Evolutionary conservation across 1,140 invertebrate genomes (phyloP).

Genomic region (Euborellia annulipes): DNA sequence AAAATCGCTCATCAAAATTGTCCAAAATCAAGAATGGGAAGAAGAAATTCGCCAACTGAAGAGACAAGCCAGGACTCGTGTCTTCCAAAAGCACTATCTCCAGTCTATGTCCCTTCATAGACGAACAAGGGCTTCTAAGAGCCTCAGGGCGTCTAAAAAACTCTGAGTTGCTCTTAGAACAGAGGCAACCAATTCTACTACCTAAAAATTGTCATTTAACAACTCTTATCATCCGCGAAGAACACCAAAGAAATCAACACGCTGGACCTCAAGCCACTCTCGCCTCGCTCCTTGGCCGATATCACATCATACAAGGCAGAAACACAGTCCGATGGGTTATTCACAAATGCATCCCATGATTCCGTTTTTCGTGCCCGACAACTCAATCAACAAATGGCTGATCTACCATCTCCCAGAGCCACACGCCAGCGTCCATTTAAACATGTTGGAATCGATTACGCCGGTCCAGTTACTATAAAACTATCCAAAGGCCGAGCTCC

Average conservation of each 20-base stretch:
- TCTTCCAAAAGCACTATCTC: too few relatives aligned
- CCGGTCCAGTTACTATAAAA: constrained; percentile 22
- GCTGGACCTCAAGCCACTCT: constrained; percentile 16
- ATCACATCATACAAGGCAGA: constrained; percentile 18
- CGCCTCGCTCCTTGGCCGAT: constrained; percentile 16
- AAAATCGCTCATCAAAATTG: too few relatives aligned
- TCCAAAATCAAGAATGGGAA: too few relatives aligned
- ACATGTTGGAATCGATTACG: constrained; percentile 24
- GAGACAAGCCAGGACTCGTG: too few relatives aligned
- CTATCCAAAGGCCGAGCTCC: constrained; percentile 11
- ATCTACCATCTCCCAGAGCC: constrained; percentile 14
- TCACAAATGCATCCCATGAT: constrained; percentile 20
- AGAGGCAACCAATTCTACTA: too few relatives aligned
- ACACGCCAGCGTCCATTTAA: constrained; percentile 17
- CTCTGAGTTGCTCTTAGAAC: too few relatives aligned
- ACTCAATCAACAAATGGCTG: constrained; percentile 14
- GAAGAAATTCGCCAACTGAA: too few relatives aligned
- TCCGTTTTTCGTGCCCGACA: constrained; percentile 8
- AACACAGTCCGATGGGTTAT: constrained; percentile 14
- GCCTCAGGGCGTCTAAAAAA: too few relatives aligned
- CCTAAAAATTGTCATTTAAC: too few relatives aligned
- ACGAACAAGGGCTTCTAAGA: too few relatives aligned
- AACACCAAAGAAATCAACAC: constrained; percentile 20
- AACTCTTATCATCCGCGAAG: constrained; percentile 20
- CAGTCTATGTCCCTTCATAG: too few relatives aligned